These are phyloP conservation scores for Conus betulinus DNA, from an alignment of 1,140 invertebrate genomes.

Conservation along the genomic window DNA sequence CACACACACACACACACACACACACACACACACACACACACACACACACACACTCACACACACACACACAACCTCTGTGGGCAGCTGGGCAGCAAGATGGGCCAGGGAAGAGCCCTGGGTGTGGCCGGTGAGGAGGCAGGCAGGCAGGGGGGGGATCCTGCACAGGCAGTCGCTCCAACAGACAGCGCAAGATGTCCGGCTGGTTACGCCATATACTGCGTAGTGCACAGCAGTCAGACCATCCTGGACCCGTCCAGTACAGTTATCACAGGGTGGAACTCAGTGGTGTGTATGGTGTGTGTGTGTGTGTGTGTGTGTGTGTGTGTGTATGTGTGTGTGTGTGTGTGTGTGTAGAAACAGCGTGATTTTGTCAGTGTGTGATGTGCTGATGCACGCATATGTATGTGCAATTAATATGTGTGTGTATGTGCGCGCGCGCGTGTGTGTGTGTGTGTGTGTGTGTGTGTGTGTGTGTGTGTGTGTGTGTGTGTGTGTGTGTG, in stretches of 20 bases:
- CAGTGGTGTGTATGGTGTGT: not conserved
- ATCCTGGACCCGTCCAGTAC: conserved; percentile 48
- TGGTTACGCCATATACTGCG: conserved; percentile 61
- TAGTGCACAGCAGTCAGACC: conserved; percentile 68
- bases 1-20: not conserved
- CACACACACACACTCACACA: not conserved
- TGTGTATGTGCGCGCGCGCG: not conserved
- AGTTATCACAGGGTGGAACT: not conserved
- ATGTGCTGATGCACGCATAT: not conserved
- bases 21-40: not conserved
- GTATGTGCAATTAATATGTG: not conserved
- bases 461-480: not conserved
- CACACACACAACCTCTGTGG: not conserved
- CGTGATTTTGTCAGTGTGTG: no score
- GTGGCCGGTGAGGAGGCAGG: not conserved
- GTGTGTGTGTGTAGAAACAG: not conserved
- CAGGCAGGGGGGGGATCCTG: not conserved
- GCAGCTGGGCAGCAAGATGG: not conserved
- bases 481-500: not conserved
- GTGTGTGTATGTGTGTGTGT: conserved; percentile 3
- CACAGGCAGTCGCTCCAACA: conserved; percentile 52
- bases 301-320: not conserved
- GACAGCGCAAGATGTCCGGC: conserved; percentile 55
- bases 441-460: not conserved
- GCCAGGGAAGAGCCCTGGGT: not conserved